These are phyloP conservation scores for Miichthys miiuy DNA, from an alignment of 2,797 vertebrate species.

Conservation along the genomic window DNA sequence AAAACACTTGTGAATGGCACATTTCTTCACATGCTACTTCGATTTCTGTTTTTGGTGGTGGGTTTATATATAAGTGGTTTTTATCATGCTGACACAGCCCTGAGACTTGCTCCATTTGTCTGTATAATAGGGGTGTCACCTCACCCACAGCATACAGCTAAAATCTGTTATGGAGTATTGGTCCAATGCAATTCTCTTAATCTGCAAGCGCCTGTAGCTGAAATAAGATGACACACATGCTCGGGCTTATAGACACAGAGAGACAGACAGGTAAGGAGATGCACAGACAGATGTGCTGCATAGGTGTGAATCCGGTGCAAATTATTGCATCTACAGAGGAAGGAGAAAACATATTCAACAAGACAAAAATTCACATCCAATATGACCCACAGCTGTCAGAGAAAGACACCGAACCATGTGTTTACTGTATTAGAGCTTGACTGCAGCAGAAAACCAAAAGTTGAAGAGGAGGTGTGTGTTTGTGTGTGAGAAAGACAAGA, in stretches of 20 bases:
- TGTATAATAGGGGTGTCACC: conserved; percentile 76
- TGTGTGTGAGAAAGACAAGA: neutral
- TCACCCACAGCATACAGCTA: conserved; percentile 40
- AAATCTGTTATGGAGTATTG: conserved; percentile 64
- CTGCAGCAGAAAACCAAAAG: conserved; percentile 1
- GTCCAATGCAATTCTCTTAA: conserved; percentile 63
- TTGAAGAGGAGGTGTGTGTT: neutral
- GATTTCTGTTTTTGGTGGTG: conserved; percentile 19
- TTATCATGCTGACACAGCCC: conserved; percentile 67
- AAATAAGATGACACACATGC: conserved; percentile 38
- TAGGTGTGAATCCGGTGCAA: conserved; percentile 23
- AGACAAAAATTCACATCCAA: conserved; percentile 28
- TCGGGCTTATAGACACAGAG: neutral
- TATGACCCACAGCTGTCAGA: conserved; percentile 22
- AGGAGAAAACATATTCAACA: neutral
- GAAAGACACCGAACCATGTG: conserved; percentile 25
- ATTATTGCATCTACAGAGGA: conserved; percentile 24
- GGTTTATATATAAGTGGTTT: conserved; percentile 44
- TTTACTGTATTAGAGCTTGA: conserved; percentile 13
- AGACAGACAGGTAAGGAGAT: neutral
- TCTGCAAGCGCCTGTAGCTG: conserved; percentile 57
- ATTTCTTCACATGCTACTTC: conserved; percentile 26
- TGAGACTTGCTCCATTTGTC: conserved; percentile 76
- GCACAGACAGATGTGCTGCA: neutral
- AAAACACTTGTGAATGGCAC: conserved; percentile 50